A percentile compares a stretch with the other conserved stretches of the same genome.
Conservation (phyloP, 2,113 vertebrate species). For the Ptychochromis oligacanthus region DNA sequence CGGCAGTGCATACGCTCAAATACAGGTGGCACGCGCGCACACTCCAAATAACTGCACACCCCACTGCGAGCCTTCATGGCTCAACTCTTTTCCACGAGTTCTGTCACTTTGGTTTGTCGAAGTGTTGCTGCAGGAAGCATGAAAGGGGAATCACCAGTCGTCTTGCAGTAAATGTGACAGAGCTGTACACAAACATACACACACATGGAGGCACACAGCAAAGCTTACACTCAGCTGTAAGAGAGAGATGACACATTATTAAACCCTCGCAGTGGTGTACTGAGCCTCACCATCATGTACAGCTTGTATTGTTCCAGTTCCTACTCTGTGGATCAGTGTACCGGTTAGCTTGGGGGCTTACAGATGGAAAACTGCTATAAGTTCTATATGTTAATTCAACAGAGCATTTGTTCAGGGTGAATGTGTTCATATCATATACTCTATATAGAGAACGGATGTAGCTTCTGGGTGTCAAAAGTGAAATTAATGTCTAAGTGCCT, state of each 20-base stretch:
- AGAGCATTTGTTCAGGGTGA: not conserved
- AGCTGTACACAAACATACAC: slow-evolving; percentile 2
- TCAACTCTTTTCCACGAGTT: slow-evolving; percentile 15
- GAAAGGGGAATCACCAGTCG: slow-evolving; percentile 26
- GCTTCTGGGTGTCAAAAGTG: not conserved
- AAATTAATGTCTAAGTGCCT: not conserved
- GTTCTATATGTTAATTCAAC: not conserved
- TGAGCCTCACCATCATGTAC: slow-evolving; percentile 27
- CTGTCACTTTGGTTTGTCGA: slow-evolving; percentile 38
- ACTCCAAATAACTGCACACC: not conserved
- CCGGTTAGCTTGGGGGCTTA: slow-evolving; percentile 8
- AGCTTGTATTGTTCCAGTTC: slow-evolving; percentile 42
- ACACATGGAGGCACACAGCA: not conserved
- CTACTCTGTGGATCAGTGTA: slow-evolving; percentile 34
- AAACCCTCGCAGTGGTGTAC: slow-evolving; percentile 50
- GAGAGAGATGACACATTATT: slow-evolving; percentile 57
- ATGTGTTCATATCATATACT: not conserved
- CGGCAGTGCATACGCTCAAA: not conserved
- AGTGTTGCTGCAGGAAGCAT: slow-evolving; percentile 47
- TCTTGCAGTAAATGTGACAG: slow-evolving; percentile 46
- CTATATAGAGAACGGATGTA: not conserved
- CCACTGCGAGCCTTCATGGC: slow-evolving; percentile 17
- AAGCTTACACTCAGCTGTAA: slow-evolving; percentile 38
- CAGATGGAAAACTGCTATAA: not conserved
- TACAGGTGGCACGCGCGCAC: not conserved